These are phyloP conservation scores for Corvus hawaiiensis DNA, from an alignment of 2,113 vertebrate genomes.

Conservation along the genomic window DNA sequence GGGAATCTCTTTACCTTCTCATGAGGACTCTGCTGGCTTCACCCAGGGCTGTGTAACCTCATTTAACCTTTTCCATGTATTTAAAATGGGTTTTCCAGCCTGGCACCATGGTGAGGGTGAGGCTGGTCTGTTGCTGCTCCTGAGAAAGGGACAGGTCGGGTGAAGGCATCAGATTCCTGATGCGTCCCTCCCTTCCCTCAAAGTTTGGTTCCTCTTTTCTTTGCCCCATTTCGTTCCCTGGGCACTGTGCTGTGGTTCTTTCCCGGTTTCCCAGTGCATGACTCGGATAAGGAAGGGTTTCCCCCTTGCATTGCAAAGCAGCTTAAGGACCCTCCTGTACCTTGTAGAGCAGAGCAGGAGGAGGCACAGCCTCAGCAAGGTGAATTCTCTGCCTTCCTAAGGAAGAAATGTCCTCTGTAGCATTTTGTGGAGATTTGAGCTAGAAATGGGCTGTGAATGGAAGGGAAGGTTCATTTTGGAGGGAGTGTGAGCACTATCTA, in stretches of 20 bases:
- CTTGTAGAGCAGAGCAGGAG: not conserved
- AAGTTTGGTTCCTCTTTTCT: not conserved
- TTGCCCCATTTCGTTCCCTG: fast-evolving
- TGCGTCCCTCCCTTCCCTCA: not conserved
- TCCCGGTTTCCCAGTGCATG: not conserved
- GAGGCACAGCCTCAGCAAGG: not conserved
- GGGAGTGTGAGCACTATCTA: not conserved
- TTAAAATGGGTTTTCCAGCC: not conserved
- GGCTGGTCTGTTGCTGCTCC: not conserved
- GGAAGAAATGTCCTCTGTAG: not conserved
- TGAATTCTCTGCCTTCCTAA: not conserved
- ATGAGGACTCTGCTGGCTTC: not conserved
- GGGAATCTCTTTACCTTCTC: not conserved
- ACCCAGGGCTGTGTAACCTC: not conserved
- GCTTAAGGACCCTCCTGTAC: not conserved
- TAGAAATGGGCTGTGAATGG: not conserved
- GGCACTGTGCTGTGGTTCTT: not conserved
- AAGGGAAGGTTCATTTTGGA: not conserved
- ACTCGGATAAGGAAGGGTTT: not conserved
- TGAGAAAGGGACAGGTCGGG: fast-evolving
- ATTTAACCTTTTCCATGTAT: not conserved
- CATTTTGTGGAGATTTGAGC: not conserved
- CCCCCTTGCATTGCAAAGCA: not conserved
- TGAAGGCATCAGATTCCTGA: not conserved
- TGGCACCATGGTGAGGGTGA: not conserved